A percentile compares a stretch with the other conserved stretches of the same genome.
Evolutionary conservation across 2,113 vertebrate genomes (phyloP).

Genomic region (Bos indicus): DNA sequence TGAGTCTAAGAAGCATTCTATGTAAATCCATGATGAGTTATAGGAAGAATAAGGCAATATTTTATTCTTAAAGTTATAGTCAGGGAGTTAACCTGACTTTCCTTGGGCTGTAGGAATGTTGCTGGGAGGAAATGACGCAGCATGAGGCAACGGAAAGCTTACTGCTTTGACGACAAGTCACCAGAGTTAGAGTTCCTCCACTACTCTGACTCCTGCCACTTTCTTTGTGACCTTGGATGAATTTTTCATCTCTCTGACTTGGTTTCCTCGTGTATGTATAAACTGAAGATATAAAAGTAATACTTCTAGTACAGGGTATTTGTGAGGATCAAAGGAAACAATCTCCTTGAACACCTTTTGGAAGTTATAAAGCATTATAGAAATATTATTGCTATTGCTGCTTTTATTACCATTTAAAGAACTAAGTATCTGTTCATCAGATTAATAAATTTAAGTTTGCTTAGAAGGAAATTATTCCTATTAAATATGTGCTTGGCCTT

Average conservation of each 20-base stretch:
- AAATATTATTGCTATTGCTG: background rate
- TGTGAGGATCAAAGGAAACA: conserved; percentile 9
- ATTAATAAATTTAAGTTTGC: conserved; percentile 5
- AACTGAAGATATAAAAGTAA: conserved; percentile 22
- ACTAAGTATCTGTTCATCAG: background rate
- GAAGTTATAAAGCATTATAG: background rate
- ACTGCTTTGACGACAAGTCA: background rate
- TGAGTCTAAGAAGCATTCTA: background rate
- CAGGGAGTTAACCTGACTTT: background rate
- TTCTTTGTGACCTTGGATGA: background rate
- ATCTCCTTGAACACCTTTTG: background rate
- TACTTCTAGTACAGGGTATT: background rate
- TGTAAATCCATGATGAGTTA: background rate
- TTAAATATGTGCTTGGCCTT: background rate
- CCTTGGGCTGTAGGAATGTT: background rate
- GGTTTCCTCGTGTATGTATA: background rate
- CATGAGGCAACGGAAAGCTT: background rate
- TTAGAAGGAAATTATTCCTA: background rate
- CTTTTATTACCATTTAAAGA: background rate
- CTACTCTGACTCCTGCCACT: background rate
- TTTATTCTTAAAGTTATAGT: background rate
- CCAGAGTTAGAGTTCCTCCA: background rate
- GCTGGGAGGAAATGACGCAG: background rate
- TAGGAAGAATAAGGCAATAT: background rate
- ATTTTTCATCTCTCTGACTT: background rate